Evolutionary conservation across 2,888 invertebrate species (phyloP).

Genomic region (Phyllotreta cruciferae): DNA sequence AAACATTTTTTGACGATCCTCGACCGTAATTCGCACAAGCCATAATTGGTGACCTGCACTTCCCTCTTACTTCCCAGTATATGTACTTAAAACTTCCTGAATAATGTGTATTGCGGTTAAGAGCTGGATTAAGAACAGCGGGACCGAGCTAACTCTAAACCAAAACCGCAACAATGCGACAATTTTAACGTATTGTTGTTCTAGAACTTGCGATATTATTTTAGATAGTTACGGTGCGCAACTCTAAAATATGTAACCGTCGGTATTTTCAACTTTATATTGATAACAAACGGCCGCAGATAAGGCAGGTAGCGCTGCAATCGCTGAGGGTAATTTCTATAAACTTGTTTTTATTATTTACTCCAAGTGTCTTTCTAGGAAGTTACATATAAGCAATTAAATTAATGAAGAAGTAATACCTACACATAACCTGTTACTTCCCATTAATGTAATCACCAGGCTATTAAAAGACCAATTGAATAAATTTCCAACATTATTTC

Average conservation of each 20-base stretch:
- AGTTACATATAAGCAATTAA: too few species aligned
- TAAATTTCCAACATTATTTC: too few species aligned
- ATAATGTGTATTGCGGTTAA: conserved; percentile 24
- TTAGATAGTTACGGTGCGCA: conserved; percentile 12
- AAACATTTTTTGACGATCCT: neutral
- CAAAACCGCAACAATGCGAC: conserved; percentile 21
- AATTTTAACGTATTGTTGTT: conserved; percentile 22
- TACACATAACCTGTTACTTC: too few species aligned
- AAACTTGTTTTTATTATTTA: too few species aligned
- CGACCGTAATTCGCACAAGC: conserved; percentile 9
- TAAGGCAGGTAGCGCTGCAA: neutral
- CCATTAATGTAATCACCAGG: too few species aligned
- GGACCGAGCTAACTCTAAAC: conserved; percentile 5
- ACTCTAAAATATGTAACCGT: conserved; percentile 12
- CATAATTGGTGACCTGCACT: conserved; percentile 21
- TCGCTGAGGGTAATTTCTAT: too few species aligned
- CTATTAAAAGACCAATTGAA: too few species aligned
- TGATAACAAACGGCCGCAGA: conserved; percentile 5
- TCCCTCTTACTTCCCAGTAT: conserved; percentile 11
- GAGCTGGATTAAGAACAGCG: conserved; percentile 22
- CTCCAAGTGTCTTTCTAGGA: too few species aligned
- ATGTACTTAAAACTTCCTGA: conserved; percentile 24
- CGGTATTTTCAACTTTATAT: conserved; percentile 13
- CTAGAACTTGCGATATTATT: conserved; percentile 15
- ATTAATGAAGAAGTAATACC: too few species aligned